Evolutionary conservation across 2,113 vertebrate species (phyloP).

Genomic region (Anarhynchus alexandrinus): DNA sequence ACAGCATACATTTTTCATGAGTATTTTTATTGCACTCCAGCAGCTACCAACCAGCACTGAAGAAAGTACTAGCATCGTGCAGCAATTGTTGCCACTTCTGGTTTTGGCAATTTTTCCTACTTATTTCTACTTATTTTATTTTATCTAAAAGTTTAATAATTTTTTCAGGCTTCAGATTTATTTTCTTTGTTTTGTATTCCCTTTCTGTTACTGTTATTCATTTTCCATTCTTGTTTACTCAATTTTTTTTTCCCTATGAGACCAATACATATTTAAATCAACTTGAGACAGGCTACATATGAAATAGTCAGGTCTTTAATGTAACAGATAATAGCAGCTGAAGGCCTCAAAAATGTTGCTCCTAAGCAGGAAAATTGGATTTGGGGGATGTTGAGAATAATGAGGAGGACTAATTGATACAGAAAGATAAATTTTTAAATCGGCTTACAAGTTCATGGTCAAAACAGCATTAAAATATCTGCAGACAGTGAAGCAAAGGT

Average conservation of each 20-base stretch:
- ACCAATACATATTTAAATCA: background rate
- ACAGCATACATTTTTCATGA: slow-evolving; percentile 34
- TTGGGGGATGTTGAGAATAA: background rate
- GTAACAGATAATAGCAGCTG: background rate
- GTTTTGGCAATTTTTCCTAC: background rate
- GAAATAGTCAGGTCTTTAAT: background rate
- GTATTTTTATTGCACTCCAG: slow-evolving; percentile 13
- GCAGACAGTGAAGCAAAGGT: background rate
- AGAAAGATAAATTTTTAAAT: background rate
- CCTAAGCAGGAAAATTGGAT: background rate
- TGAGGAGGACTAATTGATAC: background rate
- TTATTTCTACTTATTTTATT: background rate
- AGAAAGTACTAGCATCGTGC: background rate
- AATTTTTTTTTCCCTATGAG: background rate
- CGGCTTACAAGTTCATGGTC: background rate
- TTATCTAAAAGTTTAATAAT: background rate
- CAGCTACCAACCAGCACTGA: background rate
- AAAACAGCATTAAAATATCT: background rate
- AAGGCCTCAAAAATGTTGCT: background rate
- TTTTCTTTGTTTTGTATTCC: background rate
- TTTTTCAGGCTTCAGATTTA: background rate
- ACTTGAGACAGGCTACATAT: background rate
- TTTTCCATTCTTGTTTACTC: background rate
- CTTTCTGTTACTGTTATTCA: background rate
- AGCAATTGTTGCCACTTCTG: background rate